phyloP scores from a whole-genome alignment of 2,888 invertebrate species.

The Euphydryas editha region DNA sequence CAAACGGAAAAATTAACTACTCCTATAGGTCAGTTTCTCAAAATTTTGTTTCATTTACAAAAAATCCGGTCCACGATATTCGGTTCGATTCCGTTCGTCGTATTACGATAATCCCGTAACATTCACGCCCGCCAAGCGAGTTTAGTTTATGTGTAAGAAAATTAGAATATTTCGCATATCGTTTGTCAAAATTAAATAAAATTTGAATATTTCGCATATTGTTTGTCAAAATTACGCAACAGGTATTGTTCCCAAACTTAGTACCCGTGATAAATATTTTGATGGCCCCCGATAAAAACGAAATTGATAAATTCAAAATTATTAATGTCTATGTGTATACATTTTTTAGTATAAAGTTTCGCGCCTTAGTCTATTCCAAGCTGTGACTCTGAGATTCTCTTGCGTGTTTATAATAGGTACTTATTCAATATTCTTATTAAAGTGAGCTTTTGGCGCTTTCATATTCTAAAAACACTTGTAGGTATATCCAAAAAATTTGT shows the following conservation, averaged over 20 bases:
- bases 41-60: not conserved
- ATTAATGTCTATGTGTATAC: too few relatives aligned
- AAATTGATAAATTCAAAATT: slow-evolving; percentile 2
- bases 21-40: not conserved
- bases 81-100: not conserved
- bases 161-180: not conserved
- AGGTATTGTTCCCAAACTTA: slow-evolving; percentile 6
- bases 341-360: too few relatives aligned
- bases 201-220: not conserved
- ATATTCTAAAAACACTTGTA: too few relatives aligned
- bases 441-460: too few relatives aligned
- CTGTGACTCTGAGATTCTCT: too few relatives aligned
- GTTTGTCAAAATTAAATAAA: not conserved
- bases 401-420: too few relatives aligned
- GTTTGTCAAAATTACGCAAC: slow-evolving; percentile 8
- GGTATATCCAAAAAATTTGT: too few relatives aligned
- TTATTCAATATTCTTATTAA: too few relatives aligned
- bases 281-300: not conserved
- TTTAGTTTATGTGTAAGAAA: not conserved
- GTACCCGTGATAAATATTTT: slow-evolving; percentile 10
- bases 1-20: too few relatives aligned
- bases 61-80: not conserved
- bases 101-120: not conserved
- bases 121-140: too few relatives aligned
- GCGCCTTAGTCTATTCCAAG: too few relatives aligned